Base-by-base conservation (phyloP, 2,113 vertebrate genomes). In the Shinisaurus crocodilurus region DNA sequence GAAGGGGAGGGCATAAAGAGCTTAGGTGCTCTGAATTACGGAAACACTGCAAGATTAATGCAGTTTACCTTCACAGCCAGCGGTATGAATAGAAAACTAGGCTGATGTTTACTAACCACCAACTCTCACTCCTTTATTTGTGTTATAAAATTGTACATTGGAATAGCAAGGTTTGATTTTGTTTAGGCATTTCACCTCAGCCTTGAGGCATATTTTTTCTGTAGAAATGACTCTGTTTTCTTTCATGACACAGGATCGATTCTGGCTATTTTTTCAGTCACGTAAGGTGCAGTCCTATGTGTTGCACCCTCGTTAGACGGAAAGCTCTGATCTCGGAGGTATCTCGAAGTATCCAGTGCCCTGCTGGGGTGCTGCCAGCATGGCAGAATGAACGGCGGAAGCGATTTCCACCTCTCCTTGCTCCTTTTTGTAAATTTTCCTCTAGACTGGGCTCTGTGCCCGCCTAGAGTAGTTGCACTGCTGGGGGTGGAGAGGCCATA, bases 31-130 rank as follows among this genome's bases (percentile, higher is more conserved):
- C 50, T 65, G 40, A 76, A 75, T 82, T 54, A 88, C 32, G 75
- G 80, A 83, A 75, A 65, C 54, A 76, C 70, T 76, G 54, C 54
- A 89, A 82, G 50, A 83, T 63, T 74, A 63, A 83, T 75, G 70
- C 45, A 10, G 20, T 32, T 83, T 74, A 60, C 72, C 50, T n/a
- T 89, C 69, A 60, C 54, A 89, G 50, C 80, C 80, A 60, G 37
- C 29, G 74, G 34, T 45, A 54, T 34, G 50, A 75, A 7, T n/a
- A 72, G 48, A 82, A 34, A 34, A 75, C 74, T 74, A 57, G 48
- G 32, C 5, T 40, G 67, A 6, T 72, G 54, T 83, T 83, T 89
- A 83, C 40, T 27, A 72, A 57, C 18, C 43, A 40, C 37, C 40
- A 23, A 57, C n/a, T 72, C 69, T 83, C 32, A 74, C 5, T 32